Percentiles rank a stretch among this genome's conserved stretches.
These are phyloP conservation scores for Tragelaphus buxtoni DNA, from an alignment of 2,113 vertebrate genomes.

Conservation along the genomic window DNA sequence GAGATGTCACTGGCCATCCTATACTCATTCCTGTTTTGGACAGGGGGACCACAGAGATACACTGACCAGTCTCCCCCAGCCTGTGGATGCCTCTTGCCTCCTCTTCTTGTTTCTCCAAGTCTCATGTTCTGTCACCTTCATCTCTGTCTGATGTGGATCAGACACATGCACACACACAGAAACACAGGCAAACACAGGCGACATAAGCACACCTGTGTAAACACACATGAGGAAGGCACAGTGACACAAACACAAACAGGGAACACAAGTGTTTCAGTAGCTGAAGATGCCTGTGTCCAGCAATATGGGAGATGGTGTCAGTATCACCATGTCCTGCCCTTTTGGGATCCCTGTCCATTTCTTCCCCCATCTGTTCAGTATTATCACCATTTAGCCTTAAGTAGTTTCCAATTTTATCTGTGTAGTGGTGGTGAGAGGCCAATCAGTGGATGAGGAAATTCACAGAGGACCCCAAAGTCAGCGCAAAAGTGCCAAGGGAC, in stretches of 20 bases:
- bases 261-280: not conserved
- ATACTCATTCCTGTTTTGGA: too few species aligned
- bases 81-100: not conserved
- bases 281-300: not conserved
- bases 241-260: not conserved
- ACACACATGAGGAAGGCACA: not conserved
- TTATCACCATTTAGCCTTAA: not conserved
- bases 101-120: not conserved
- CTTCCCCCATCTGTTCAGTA: not conserved
- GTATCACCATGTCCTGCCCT: not conserved
- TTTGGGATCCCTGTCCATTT: not conserved
- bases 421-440: not conserved
- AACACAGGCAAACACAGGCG: not conserved
- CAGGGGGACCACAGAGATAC: too few species aligned
- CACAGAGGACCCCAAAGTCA: not conserved
- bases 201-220: not conserved
- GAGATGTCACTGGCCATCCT: too few species aligned
- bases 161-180: not conserved
- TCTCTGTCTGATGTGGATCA: not conserved
- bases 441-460: rapidly evolving
- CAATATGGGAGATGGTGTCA: not conserved
- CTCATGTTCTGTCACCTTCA: not conserved
- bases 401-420: rapidly evolving
- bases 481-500: not conserved
- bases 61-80: not conserved